These are phyloP conservation scores for Bombus consobrinus DNA, from an alignment of 1,140 invertebrate species.

Conservation along the genomic window DNA sequence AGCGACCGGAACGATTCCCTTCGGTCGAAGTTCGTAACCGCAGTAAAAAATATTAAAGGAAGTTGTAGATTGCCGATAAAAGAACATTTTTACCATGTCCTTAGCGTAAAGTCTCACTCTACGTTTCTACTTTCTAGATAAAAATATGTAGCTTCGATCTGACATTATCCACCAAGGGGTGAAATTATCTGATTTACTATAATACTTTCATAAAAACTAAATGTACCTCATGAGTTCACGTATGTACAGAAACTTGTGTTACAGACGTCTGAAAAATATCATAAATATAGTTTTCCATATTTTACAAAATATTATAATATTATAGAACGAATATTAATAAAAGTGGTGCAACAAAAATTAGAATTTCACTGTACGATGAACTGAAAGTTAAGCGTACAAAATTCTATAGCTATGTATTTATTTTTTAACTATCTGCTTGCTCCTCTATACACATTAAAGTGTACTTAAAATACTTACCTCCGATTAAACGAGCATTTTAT, in stretches of 20 bases:
- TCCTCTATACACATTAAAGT: no score
- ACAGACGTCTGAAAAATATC: no score
- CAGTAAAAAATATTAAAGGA: conserved; percentile 3
- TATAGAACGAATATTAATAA: not conserved
- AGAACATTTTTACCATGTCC: not conserved
- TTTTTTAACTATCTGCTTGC: no score
- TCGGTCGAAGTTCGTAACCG: not conserved
- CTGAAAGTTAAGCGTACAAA: not conserved
- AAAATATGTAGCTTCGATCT: not conserved
- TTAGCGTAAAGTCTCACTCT: not conserved
- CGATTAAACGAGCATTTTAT: no score
- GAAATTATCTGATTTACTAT: not conserved
- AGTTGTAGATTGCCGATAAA: not conserved
- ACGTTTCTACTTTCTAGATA: not conserved
- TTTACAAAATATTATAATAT: not conserved
- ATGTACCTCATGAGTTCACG: no score
- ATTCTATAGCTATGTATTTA: not conserved
- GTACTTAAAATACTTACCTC: no score
- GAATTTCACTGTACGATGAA: not conserved
- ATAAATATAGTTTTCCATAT: no score
- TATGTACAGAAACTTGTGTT: no score
- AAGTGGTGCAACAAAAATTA: not conserved
- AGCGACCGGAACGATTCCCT: not conserved
- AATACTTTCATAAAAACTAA: no score
- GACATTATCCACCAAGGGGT: not conserved